Evolutionary conservation across 2,888 invertebrate species (phyloP), one percentile per base, ranked within the genome.

Genomic region (Tryphoninae sp.): DNA sequence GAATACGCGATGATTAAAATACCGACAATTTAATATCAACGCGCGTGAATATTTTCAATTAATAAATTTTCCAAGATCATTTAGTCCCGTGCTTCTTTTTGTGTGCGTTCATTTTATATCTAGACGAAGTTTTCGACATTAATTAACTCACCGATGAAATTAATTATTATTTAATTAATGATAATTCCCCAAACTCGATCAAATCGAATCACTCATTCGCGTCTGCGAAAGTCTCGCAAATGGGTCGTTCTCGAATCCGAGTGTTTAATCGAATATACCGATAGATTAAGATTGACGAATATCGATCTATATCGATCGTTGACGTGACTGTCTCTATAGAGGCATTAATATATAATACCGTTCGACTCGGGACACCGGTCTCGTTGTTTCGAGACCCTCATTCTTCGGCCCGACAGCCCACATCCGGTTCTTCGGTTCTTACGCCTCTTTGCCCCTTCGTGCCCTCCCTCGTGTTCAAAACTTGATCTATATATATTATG

Each of bases 191-290:
- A 33, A 33, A 6, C 7, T 26, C 4, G 26, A 4, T 26, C 3
- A 4, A 26, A 26, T 26, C 26, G 4, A 26, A 59, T 45, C 22
- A 42, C 13, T 67, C 9, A 40, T n/a, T 67, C 59, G 1, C 55
- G 33, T 33, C 11, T 26, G 13, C 45, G 42, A 49, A 13, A 16
- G 11, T 16, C 45, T 23, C 49, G 55, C 62, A 49, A 67, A 42
- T 45, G 11, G 42, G 69, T 51, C 69, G n/a, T 16, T 55, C 55
- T n/a, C 55, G 75, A 55, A 75, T 67, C 22, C 58, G 59, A 61
- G 71, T 75, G 71, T 75, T 53, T 65, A 81, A 78, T 75, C 45
- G 65, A 62, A 53, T 75, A 81, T 81, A 19, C 19, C 76, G 78
- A 78, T 67, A 40, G 33, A 67, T 71, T 67, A 51, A 45, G 42